These are phyloP conservation scores for Stichopus horrens DNA, from an alignment of 53 echinoderm and acorn worm genomes.

Conservation along the genomic window DNA sequence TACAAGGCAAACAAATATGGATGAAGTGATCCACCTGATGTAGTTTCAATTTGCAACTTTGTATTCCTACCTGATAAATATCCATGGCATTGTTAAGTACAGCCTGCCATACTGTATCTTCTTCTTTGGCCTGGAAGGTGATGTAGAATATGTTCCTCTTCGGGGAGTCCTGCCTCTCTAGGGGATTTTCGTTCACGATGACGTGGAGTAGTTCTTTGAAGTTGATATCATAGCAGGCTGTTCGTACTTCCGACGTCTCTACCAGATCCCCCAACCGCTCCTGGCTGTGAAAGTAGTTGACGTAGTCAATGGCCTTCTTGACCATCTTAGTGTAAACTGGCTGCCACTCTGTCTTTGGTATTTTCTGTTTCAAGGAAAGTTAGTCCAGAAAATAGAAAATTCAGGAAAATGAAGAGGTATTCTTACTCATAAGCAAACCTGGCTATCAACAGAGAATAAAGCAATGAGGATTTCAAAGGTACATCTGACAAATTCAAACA, in stretches of 20 bases:
- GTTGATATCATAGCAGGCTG: slow-evolving; percentile 65
- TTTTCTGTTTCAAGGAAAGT: slow-evolving; percentile 58
- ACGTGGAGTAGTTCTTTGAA: slow-evolving; percentile 69
- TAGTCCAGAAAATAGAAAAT: not conserved
- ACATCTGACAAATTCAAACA: no score
- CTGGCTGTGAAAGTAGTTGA: slow-evolving; percentile 73
- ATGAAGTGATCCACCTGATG: not conserved
- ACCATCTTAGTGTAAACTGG: slow-evolving; percentile 60
- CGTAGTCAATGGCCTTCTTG: slow-evolving; percentile 49
- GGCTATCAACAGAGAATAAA: no score
- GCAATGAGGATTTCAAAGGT: no score
- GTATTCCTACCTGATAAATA: slow-evolving; percentile 72
- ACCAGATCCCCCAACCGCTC: not conserved
- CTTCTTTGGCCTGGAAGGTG: slow-evolving; percentile 79
- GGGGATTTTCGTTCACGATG: slow-evolving; percentile 77
- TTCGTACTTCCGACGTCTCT: not conserved
- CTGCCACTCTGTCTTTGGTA: slow-evolving; percentile 64
- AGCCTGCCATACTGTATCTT: slow-evolving; percentile 81
- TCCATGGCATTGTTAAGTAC: slow-evolving; percentile 67
- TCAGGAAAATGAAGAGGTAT: no score
- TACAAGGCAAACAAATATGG: not conserved
- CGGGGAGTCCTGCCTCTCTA: slow-evolving; percentile 53
- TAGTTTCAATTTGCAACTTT: not conserved
- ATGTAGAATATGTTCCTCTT: slow-evolving; percentile 58
- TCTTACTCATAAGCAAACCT: no score